Evolutionary conservation across 2,888 invertebrate genomes (phyloP).

Genomic region (Nemotelus nigrinus): DNA sequence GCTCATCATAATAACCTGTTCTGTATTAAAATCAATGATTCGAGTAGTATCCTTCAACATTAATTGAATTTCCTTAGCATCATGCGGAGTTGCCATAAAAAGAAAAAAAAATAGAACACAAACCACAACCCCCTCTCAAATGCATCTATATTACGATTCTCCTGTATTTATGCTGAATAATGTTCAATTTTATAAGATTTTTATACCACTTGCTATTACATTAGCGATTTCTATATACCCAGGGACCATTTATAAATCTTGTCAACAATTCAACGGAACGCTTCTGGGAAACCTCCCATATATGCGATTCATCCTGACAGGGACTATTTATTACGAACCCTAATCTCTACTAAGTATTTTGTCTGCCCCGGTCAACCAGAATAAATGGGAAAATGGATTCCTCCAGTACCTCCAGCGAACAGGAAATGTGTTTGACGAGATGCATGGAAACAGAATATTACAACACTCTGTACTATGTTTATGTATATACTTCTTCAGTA

Average conservation of each 20-base stretch:
- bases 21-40: no score
- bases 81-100: no score
- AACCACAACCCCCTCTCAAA: no score
- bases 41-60: no score
- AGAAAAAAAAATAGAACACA: no score
- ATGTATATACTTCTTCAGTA: not conserved
- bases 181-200: not conserved
- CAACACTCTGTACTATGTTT: not conserved
- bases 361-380: not conserved
- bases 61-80: no score
- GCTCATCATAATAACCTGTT: no score
- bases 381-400: not conserved
- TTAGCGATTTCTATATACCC: not conserved
- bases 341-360: conserved; percentile 1
- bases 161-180: no score
- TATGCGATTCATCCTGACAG: conserved; percentile 13
- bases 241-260: conserved; percentile 19
- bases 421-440: not conserved
- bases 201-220: not conserved
- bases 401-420: not conserved
- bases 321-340: conserved; percentile 23
- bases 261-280: not conserved
- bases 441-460: not conserved
- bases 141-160: no score
- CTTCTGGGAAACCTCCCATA: not conserved